Percentiles rank a stretch among this genome's conserved stretches.
Evolutionary conservation across 2,888 invertebrate species (phyloP).

Genomic region (Calameuta idolon): DNA sequence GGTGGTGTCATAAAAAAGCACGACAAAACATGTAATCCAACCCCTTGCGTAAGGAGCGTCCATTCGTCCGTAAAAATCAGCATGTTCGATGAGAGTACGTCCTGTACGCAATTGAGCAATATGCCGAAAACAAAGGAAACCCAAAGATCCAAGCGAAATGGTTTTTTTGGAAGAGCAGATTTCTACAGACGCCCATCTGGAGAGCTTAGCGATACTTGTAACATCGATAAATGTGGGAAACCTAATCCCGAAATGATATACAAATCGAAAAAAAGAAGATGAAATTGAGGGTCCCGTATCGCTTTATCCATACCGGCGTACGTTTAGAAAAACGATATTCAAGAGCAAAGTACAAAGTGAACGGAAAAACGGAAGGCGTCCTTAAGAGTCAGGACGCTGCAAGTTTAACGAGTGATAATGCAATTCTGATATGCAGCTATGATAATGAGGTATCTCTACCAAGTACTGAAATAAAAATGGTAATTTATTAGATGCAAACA

Average conservation of each 20-base stretch:
- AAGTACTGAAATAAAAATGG: background rate
- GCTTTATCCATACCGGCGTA: background rate
- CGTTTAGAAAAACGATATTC: background rate
- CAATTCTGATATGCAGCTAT: background rate
- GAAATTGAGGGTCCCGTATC: background rate
- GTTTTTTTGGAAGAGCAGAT: background rate
- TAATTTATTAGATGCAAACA: background rate
- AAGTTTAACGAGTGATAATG: background rate
- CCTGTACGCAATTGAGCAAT: slow-evolving; percentile 18
- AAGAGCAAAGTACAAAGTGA: background rate
- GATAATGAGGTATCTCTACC: background rate
- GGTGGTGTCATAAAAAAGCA: background rate
- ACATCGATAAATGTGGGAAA: background rate
- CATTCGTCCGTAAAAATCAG: slow-evolving; percentile 37
- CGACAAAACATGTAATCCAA: slow-evolving; percentile 33
- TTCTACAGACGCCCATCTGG: background rate
- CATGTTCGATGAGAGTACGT: slow-evolving; percentile 37
- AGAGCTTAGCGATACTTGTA: background rate
- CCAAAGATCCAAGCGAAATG: background rate
- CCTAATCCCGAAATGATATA: background rate
- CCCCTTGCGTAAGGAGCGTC: slow-evolving; percentile 25
- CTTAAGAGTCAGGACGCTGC: background rate
- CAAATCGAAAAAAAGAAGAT: background rate
- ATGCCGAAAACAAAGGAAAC: background rate
- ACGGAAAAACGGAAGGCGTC: background rate